Evolutionary conservation across 2,797 vertebrate species (phyloP), one percentile per base, ranked within the genome.

Genomic region (Typhlichthys subterraneus): DNA sequence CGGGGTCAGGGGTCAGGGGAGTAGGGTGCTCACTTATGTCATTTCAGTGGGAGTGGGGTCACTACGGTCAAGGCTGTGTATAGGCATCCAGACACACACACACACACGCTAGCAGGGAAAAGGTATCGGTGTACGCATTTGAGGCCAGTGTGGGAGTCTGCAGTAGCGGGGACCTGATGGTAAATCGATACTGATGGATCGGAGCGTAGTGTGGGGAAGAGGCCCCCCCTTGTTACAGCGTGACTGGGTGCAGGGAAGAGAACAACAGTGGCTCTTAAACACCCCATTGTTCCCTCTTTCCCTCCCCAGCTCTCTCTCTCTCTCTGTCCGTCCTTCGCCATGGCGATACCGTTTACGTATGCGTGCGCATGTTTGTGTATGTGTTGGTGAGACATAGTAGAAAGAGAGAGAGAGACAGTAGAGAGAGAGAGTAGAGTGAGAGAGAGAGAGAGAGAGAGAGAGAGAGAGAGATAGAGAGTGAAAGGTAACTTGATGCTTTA

Each of bases 121-220:
- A 29, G 23, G 23, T 29, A 29, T 3, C 6, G 48, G 46, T 14
- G 38, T 23, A 61, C 38, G 38, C 38, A 8, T 42, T 9, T 42
- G 7, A 8, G 9, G 7, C 9, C 38, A 42, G 38, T 42, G 83
- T 85, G 82, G 82, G 82, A 83, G 85, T 82, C 65, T n/a, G 59
- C n/a, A 12, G 74, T 70, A 17, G 70, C 72, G 69, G 84, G 83
- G 70, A 57, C 61, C 75, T 81, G 86, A 90, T 81, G 82, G 81
- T 70, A 81, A 88, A 91, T 93, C 90, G 53, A 89, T 92, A 84
- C 75, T 86, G 83, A 89, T 87, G 81, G 88, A 92, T 90, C 87
- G 89, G 88, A 91, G 87, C 71, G 73, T 69, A 50, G 65, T 80
- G 86, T 81, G 87, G 87, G 63, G 69, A 29, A 29, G 3, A 72